Base-by-base conservation (phyloP, 2,888 invertebrate species). In the Latrodectus hesperus region DNA sequence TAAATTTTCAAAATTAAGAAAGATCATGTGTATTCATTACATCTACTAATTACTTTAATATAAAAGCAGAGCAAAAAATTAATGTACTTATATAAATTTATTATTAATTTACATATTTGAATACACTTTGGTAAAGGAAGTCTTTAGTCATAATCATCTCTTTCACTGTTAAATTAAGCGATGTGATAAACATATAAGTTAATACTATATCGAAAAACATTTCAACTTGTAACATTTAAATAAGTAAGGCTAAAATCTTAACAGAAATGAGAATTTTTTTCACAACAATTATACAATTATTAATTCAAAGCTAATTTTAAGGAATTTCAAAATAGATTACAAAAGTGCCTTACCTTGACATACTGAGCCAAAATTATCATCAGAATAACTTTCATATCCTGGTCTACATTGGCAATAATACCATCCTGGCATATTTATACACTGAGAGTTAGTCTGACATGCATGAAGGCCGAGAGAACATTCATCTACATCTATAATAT, bases 381-480 rank as follows among this genome's bases (percentile, higher is more conserved):
- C 90, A n/a, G 90, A 84, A 60, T 90, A 90, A 84, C 92, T 92
- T 79, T 92, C 94, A 93, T 95, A 97, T 8, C 97, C 97, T 84
- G 94, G 94, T 90, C 95, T 94, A 92, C 97, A 97, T 91, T 96
- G 95, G 93, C 97, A 97, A 92, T 96, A 96, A 93, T 96, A 96
- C 74, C 91, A 90, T 90, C 97, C 97, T 70, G 96, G 96, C 80
- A 91, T 96, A 93, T 97, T 97, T 92, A 96, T 94, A 93, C 97
- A 97, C 81, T 94, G 93, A 78, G 96, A 96, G 90, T 95, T 94
- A 90, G 94, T 94, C 90, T 95, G 95, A 93, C 97, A 97, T 88
- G 95, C 94, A 91, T 95, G 94, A 81, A 94, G 93, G 89, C 94
- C 94, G 90, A 94, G 93, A 22, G 94, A 93, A 93, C 97, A 97